A percentile compares a stretch with the other conserved stretches of the same genome.
Conservation (phyloP, 2,113 vertebrate species). For the Pomatorhinus ruficollis region DNA sequence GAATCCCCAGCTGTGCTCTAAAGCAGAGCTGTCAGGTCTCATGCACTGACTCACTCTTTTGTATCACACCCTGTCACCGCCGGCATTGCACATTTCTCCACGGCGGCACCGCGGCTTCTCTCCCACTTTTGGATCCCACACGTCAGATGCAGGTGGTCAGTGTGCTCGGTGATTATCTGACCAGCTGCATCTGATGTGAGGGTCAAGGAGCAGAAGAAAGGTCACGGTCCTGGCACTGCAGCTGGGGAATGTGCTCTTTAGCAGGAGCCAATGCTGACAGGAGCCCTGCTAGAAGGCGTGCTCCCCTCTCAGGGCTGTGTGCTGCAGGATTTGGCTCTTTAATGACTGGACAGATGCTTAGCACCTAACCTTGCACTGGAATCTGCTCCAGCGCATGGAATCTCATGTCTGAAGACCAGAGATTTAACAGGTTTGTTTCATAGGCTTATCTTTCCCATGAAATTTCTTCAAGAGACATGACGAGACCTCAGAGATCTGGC, state of each 20-base stretch:
- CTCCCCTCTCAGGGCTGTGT: background rate
- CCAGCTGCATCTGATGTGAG: slow-evolving; percentile 45
- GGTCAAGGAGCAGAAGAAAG: slow-evolving; percentile 62
- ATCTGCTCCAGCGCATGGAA: background rate
- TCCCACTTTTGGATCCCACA: background rate
- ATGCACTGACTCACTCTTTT: slow-evolving; percentile 18
- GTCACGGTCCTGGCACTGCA: slow-evolving; percentile 22
- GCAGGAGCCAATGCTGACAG: background rate
- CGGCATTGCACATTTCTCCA: background rate
- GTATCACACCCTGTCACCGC: background rate
- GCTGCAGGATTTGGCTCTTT: background rate
- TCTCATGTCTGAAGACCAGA: background rate
- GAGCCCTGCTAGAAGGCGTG: background rate
- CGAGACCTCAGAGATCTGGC: background rate
- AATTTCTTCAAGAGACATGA: background rate
- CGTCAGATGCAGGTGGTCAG: slow-evolving; percentile 42
- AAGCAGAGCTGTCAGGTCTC: slow-evolving; percentile 47
- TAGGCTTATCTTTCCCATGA: background rate
- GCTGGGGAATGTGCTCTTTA: slow-evolving; percentile 46
- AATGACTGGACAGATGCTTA: background rate
- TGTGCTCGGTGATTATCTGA: slow-evolving; percentile 23
- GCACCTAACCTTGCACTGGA: background rate
- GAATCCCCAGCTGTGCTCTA: slow-evolving; percentile 54
- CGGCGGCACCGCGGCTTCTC: background rate
- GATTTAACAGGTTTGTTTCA: background rate